phyloP scores from a whole-genome alignment of 2,113 vertebrate genomes.

The Eurystomus gularis region DNA sequence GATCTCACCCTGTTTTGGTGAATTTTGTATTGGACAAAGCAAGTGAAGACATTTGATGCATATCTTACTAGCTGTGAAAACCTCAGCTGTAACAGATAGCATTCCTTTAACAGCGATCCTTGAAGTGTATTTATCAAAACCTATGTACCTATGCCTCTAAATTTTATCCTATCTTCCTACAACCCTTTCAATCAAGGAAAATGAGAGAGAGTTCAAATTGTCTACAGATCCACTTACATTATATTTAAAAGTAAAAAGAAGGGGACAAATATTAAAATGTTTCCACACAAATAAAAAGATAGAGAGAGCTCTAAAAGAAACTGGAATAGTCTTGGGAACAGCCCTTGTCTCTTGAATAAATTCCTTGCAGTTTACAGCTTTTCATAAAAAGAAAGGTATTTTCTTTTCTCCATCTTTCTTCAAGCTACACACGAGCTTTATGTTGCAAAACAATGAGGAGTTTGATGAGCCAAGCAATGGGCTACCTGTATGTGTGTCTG shows the following conservation, averaged over 20 bases:
- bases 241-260: slow-evolving; percentile 17
- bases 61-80: slow-evolving; percentile 2
- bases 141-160: not conserved
- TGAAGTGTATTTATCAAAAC: slow-evolving; percentile 12
- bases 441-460: not conserved
- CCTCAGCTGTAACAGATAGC: not conserved
- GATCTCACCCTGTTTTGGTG: not conserved
- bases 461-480: not conserved
- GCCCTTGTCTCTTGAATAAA: slow-evolving; percentile 26
- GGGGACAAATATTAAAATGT: slow-evolving; percentile 4
- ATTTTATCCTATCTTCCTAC: slow-evolving; percentile 1
- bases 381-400: not conserved
- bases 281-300: not conserved
- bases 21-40: not conserved
- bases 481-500: not conserved
- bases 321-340: slow-evolving; percentile 4
- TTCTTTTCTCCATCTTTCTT: not conserved
- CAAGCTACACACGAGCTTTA: not conserved
- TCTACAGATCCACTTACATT: not conserved
- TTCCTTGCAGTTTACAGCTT: not conserved
- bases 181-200: not conserved
- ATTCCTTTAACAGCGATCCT: not conserved
- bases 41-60: not conserved
- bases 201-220: not conserved
- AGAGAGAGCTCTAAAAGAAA: slow-evolving; percentile 13